Evolutionary conservation across 2,888 invertebrate genomes (phyloP).

Genomic region (Eudemis profundana): DNA sequence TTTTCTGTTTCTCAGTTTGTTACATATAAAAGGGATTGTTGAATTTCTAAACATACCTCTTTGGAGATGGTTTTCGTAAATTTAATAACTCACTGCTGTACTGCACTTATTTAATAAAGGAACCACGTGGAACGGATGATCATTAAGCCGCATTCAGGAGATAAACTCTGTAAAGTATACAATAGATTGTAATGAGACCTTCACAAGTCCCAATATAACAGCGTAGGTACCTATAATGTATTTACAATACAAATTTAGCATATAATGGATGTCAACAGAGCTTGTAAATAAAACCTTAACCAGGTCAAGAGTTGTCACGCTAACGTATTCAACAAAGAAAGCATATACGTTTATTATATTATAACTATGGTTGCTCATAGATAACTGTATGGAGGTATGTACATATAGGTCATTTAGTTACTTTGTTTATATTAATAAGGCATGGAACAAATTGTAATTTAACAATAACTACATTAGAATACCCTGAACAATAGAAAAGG

Average conservation of each 20-base stretch:
- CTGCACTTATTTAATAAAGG: no score
- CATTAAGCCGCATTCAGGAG: no score
- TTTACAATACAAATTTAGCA: slow-evolving; percentile 32
- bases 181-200: background rate
- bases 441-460: slow-evolving; percentile 7
- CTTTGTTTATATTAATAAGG: slow-evolving; percentile 10
- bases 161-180: no score
- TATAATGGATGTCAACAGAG: slow-evolving; percentile 22
- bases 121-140: no score
- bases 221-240: slow-evolving; percentile 27
- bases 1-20: no score
- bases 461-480: background rate
- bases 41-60: no score
- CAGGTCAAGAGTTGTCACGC: slow-evolving; percentile 25
- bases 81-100: no score
- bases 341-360: slow-evolving; percentile 39
- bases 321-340: slow-evolving; percentile 19
- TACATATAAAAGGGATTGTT: no score
- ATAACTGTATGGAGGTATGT: no score
- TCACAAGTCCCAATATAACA: slow-evolving; percentile 12
- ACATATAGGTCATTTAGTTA: slow-evolving; percentile 1
- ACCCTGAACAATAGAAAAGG: background rate
- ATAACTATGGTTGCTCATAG: slow-evolving; percentile 39
- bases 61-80: no score
- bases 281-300: slow-evolving; percentile 30